Evolutionary conservation across 2,797 vertebrate genomes (phyloP).

Genomic region (Nannoperca obscura): DNA sequence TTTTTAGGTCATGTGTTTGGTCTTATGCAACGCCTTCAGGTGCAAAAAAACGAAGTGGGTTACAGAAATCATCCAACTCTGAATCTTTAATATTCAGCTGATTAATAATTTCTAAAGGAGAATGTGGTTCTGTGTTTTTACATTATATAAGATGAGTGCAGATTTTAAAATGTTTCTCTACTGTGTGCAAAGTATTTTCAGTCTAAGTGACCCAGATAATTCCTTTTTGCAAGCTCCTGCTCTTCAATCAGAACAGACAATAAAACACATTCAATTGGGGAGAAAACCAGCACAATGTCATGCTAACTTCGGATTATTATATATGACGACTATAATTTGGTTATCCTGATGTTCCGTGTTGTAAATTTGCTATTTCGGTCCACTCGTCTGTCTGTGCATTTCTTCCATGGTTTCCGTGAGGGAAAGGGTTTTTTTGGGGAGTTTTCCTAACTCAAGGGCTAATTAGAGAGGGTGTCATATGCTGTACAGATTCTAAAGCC

Average conservation of each 20-base stretch:
- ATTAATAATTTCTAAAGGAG: constrained; percentile 74
- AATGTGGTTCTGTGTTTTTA: constrained; percentile 62
- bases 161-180: constrained; percentile 61
- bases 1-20: constrained; percentile 22
- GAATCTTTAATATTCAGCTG: constrained; percentile 67
- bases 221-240: neutral
- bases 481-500: no score
- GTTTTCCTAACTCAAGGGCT: neutral
- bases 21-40: constrained; percentile 61
- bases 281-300: neutral
- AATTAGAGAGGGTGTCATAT: neutral
- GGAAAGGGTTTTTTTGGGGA: neutral
- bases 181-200: constrained; percentile 27
- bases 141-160: constrained; percentile 67
- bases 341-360: neutral
- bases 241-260: neutral
- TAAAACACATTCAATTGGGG: neutral
- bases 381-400: neutral
- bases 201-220: constrained; percentile 41
- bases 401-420: no score
- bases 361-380: neutral
- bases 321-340: neutral
- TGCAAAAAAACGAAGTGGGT: constrained; percentile 24
- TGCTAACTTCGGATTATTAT: no score
- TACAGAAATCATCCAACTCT: constrained; percentile 44